Percentiles rank a stretch among this genome's conserved stretches.
phyloP scores from a whole-genome alignment of 2,797 vertebrate species.

The Sylvia borin region DNA sequence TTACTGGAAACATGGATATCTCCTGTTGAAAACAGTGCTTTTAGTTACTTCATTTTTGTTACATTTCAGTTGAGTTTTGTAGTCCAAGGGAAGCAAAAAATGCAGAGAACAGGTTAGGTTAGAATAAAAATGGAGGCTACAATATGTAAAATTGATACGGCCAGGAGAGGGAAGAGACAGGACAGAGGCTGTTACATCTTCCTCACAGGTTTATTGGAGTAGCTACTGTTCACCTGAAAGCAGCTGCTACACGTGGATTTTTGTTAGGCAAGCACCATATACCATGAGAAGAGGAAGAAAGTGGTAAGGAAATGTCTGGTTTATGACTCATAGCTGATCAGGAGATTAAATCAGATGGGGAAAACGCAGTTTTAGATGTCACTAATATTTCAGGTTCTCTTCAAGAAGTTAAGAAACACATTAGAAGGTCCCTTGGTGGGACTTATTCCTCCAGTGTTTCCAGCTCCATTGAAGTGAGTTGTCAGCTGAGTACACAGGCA shows the following conservation, averaged over 20 bases:
- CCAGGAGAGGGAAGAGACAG: not conserved
- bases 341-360: not conserved
- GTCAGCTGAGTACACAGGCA: not conserved
- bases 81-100: not conserved
- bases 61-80: not conserved
- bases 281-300: not conserved
- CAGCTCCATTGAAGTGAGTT: not conserved
- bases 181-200: not conserved
- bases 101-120: not conserved
- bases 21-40: not conserved
- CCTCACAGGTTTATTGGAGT: not conserved
- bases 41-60: not conserved
- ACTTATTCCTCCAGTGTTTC: not conserved
- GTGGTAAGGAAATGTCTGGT: not conserved
- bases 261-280: not conserved
- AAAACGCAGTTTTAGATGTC: constrained; percentile 2
- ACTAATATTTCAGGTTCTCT: not conserved
- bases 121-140: not conserved
- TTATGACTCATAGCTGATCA: not conserved
- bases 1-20: not conserved
- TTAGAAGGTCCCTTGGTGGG: not conserved
- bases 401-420: not conserved
- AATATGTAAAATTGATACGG: not conserved
- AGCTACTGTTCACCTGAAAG: not conserved
- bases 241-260: not conserved